Evolutionary conservation across 2,113 vertebrate genomes (phyloP), one percentile per base, ranked within the genome.

Genomic region (Psephotus haematonotus): DNA sequence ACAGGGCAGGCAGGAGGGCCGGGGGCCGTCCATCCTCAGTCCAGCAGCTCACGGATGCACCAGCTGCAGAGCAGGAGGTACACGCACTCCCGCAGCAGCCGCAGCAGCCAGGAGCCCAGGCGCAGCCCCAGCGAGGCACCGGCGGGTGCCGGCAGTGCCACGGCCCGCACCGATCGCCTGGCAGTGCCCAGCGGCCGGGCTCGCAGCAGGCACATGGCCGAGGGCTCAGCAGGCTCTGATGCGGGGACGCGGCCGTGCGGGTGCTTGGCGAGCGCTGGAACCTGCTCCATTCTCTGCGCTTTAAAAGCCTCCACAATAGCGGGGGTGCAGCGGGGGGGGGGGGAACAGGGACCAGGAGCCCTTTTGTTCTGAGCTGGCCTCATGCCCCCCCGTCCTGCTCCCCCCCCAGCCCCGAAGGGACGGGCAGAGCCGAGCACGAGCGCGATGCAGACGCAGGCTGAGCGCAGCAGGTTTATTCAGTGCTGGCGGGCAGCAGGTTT

Each of bases 61-160:
- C 99, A 99, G 96, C 99, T 99, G 97, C 99, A 99, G 41, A 99
- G 98, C 28, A 99, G 97, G 79, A 99, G 95, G 79, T 98, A 99
- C 31, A 98, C 92, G 6, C 98, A 98, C 69, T 99, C 98, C 82
- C 98, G 98, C 67, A 99, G 94, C 12, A 98, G 97, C 78, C 95
- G 97, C 88, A 98, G 97, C 35, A 98, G 90, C 46, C 97, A 94
- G 50, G 98, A 98, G 55, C 97, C 93, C 5, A 98, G 70, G 95
- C 97, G 97, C 78, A 97, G 94, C 27, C 98, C 98, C 53, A 98
- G 70, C 12, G 98, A 90, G 47, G 97, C 83, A 67, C 97, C 97
- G 70, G 94, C 25, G 6, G 97, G 97, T 5, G 97, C 87, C 4
- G 97, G 97, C 85, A 97, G 88, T 3, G 97, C 98, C 89, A 97